A percentile compares a stretch with the other conserved stretches of the same genome.
These are phyloP conservation scores for Chirona hameri DNA, from an alignment of 2,888 invertebrate genomes.

Conservation along the genomic window DNA sequence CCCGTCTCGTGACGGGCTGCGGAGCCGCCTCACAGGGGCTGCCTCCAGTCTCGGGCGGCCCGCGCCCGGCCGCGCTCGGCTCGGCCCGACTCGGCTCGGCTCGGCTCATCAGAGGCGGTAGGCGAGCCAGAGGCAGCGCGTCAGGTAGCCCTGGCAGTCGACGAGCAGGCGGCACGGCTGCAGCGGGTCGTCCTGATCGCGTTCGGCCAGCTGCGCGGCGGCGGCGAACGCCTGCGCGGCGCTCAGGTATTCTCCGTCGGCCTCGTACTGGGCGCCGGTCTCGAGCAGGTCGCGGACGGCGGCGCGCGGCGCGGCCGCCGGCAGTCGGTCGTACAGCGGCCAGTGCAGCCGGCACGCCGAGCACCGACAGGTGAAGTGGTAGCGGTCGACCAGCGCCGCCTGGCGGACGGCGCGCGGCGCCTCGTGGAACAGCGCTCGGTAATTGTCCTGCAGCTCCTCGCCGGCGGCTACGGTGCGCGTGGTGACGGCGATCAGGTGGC, in stretches of 20 bases:
- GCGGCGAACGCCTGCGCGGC: constrained; percentile 12
- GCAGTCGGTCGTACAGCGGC: constrained; percentile 38
- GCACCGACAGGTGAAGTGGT: constrained; percentile 50
- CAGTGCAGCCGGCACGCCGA: constrained; percentile 45
- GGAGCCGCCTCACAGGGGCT: too few relatives aligned
- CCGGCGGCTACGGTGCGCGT: constrained; percentile 41
- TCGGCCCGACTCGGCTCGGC: background rate
- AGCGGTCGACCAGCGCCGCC: constrained; percentile 47
- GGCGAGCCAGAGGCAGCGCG: constrained; percentile 2
- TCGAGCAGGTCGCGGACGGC: constrained; percentile 37
- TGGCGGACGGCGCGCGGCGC: constrained; percentile 45
- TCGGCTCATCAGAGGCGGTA: constrained; percentile 1
- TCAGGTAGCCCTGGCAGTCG: constrained; percentile 23
- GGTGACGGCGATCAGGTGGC: constrained; percentile 43
- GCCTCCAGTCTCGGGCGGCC: too few relatives aligned
- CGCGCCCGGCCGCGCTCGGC: too few relatives aligned
- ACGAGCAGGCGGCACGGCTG: background rate
- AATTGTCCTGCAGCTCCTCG: constrained; percentile 51
- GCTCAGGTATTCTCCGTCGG: background rate
- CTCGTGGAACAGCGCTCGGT: constrained; percentile 50
- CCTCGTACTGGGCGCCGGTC: background rate
- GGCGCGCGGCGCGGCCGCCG: constrained; percentile 35
- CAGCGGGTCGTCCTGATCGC: background rate
- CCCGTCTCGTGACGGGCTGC: too few relatives aligned
- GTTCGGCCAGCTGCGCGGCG: background rate